phyloP scores from a whole-genome alignment of 1,140 invertebrate species.

The Drosophila simulans region DNA sequence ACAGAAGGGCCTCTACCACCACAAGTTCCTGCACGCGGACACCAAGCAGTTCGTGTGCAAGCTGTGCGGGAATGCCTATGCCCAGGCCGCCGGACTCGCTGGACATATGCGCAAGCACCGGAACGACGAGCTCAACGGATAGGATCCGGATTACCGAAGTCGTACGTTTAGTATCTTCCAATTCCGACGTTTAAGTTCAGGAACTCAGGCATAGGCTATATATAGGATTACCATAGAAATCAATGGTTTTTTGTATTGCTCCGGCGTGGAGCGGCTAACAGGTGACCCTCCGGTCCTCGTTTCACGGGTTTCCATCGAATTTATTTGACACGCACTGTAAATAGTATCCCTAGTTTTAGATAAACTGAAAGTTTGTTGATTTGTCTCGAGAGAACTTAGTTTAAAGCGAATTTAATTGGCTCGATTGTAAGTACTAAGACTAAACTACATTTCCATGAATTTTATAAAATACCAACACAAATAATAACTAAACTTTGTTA shows the following conservation, averaged over 20 bases:
- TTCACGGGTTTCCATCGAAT: constrained; percentile 1
- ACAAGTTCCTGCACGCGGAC: constrained; percentile 75
- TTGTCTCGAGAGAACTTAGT: not conserved
- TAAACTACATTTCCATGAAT: not conserved
- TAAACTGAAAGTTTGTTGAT: not conserved
- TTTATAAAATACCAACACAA: not conserved
- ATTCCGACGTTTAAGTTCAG: constrained; percentile 28
- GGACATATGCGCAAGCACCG: constrained; percentile 85
- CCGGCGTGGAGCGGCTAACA: not conserved
- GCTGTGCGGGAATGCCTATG: constrained; percentile 77
- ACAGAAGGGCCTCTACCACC: constrained; percentile 88
- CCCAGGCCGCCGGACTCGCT: constrained; percentile 74
- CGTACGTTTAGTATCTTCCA: constrained; percentile 44
- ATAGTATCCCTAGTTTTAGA: not conserved
- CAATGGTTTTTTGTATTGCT: not conserved
- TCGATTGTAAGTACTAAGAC: not conserved
- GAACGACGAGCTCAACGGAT: constrained; percentile 61
- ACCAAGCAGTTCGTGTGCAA: constrained; percentile 79
- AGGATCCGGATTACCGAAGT: constrained; percentile 10
- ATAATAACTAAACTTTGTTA: constrained; percentile 3
- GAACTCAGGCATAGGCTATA: constrained; percentile 68
- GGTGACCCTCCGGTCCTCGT: not conserved
- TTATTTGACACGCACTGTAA: not conserved
- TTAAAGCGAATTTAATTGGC: not conserved
- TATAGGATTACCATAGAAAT: constrained; percentile 2